Evolutionary conservation across 1,140 invertebrate genomes (phyloP).

Genomic region (Microplitis demolitor): DNA sequence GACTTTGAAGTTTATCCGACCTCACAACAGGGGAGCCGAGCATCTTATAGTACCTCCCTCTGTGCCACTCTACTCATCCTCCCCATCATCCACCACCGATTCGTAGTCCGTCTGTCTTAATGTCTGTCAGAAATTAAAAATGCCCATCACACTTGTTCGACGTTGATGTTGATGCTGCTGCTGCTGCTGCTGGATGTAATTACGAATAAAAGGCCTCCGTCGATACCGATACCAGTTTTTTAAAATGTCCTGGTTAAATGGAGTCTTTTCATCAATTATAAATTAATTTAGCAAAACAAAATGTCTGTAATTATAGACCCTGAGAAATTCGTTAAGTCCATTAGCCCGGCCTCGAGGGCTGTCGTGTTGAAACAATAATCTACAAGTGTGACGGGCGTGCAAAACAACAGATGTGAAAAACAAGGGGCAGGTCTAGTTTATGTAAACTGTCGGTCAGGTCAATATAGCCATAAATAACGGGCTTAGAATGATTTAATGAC

Average conservation of each 20-base stretch:
- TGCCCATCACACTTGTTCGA: slow-evolving; percentile 25
- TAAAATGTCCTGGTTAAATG: not conserved
- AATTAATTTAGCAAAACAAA: too few species aligned
- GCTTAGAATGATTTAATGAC: too few species aligned
- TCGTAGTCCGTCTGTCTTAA: slow-evolving; percentile 42
- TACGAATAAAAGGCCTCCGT: not conserved
- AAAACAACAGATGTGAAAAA: too few species aligned
- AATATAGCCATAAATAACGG: too few species aligned
- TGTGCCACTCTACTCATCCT: slow-evolving; percentile 15
- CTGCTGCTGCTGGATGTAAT: not conserved
- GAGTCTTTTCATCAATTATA: too few species aligned
- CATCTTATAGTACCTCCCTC: slow-evolving; percentile 21
- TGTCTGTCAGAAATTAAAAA: slow-evolving; percentile 48
- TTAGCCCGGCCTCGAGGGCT: too few species aligned
- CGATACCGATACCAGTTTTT: not conserved
- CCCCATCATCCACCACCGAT: slow-evolving; percentile 12
- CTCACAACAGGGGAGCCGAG: slow-evolving; percentile 49
- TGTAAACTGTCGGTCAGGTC: too few species aligned
- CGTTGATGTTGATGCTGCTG: slow-evolving; percentile 26
- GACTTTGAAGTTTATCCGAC: slow-evolving; percentile 57
- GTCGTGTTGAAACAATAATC: too few species aligned
- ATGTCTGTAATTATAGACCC: not conserved
- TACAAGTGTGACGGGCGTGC: too few species aligned
- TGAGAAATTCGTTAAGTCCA: too few species aligned
- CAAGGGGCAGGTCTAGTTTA: too few species aligned